A percentile compares a stretch with the other conserved stretches of the same genome.
Evolutionary conservation across 2,113 vertebrate genomes (phyloP).

Genomic region (Ochotona curzoniae): DNA sequence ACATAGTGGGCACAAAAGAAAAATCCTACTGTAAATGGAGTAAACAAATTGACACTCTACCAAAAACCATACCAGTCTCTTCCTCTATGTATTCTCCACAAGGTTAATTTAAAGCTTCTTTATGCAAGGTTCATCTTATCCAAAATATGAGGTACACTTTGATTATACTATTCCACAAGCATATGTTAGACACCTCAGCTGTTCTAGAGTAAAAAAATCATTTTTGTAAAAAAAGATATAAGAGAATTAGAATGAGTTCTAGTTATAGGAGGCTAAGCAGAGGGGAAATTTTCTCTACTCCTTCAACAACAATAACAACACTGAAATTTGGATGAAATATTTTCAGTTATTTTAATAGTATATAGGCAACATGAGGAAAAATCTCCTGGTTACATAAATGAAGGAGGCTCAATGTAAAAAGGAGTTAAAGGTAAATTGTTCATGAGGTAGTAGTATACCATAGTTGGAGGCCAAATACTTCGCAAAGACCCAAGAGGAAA

Average conservation of each 20-base stretch:
- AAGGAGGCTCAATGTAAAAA: constrained; percentile 11
- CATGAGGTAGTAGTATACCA: background rate
- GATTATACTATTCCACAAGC: background rate
- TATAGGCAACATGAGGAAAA: background rate
- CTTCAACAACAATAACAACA: background rate
- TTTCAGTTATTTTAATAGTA: constrained; percentile 40
- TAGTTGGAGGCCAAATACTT: background rate
- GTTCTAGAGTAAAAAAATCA: background rate
- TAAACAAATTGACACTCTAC: constrained; percentile 37
- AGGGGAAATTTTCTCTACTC: background rate
- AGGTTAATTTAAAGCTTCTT: constrained; percentile 41
- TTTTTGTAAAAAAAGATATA: background rate
- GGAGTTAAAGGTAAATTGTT: background rate
- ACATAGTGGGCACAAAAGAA: background rate
- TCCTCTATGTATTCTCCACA: constrained; percentile 33
- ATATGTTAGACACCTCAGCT: constrained; percentile 1
- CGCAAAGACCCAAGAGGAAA: background rate
- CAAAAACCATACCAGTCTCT: background rate
- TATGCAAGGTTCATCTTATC: background rate
- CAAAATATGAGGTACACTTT: background rate
- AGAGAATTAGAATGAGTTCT: background rate
- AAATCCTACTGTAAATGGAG: background rate
- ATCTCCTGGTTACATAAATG: constrained; percentile 19
- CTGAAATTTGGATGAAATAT: background rate
- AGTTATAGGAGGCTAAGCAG: background rate